phyloP scores from a whole-genome alignment of 2,797 vertebrate species.

The Rhynchonycteris naso region DNA sequence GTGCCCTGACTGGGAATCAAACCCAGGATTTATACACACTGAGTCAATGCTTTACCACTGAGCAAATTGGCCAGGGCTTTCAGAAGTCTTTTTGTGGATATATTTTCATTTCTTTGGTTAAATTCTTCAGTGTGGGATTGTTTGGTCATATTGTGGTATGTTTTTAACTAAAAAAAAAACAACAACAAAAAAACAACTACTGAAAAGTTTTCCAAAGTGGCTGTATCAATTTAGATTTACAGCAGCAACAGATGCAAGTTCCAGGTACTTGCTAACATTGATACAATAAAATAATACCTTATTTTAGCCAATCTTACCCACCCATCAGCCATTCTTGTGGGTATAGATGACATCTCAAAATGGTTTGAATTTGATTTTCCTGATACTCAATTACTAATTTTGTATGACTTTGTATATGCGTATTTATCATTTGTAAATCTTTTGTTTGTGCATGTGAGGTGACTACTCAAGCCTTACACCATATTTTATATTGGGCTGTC shows the following conservation, averaged over 20 bases:
- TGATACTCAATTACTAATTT: neutral
- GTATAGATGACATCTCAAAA: neutral
- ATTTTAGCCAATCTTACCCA: neutral
- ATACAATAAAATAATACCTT: neutral
- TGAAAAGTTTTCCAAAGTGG: neutral
- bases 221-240: neutral
- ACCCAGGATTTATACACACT: too few relatives aligned
- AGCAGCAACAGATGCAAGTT: neutral
- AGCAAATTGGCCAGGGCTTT: neutral
- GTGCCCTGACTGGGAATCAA: too few relatives aligned
- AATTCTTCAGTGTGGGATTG: neutral
- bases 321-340: neutral
- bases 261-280: neutral
- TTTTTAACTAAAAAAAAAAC: neutral
- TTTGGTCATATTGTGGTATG: neutral
- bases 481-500: neutral
- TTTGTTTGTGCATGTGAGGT: neutral
- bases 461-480: neutral
- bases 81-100: neutral
- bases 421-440: neutral
- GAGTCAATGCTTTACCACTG: too few relatives aligned
- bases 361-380: neutral
- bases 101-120: neutral
- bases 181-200: neutral
- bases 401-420: neutral